Conservation (phyloP, 2,113 vertebrate genomes). For the Bubo blakistoni region DNA sequence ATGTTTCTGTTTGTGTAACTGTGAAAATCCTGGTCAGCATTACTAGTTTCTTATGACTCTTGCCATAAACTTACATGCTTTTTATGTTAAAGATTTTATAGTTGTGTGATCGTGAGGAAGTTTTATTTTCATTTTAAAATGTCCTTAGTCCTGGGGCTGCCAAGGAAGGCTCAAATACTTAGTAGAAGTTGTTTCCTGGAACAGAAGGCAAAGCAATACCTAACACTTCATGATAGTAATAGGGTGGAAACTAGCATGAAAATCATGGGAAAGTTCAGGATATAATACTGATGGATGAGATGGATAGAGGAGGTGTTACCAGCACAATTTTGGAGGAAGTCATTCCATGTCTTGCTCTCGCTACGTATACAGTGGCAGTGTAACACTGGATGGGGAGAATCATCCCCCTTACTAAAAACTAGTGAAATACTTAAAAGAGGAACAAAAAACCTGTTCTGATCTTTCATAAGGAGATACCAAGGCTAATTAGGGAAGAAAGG, state of each 20-base stretch:
- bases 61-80: neutral
- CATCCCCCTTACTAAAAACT: neutral
- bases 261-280: neutral
- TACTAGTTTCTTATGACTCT: neutral
- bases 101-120: neutral
- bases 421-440: neutral
- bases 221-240: neutral
- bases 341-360: neutral
- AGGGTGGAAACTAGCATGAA: neutral
- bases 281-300: neutral
- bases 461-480: neutral
- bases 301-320: neutral
- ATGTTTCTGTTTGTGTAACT: neutral
- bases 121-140: neutral
- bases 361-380: neutral
- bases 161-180: neutral
- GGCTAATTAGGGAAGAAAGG: neutral
- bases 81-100: neutral
- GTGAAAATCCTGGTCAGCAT: fast-evolving
- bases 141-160: neutral
- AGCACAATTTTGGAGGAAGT: neutral
- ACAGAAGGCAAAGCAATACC: neutral
- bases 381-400: neutral
- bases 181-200: neutral
- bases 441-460: neutral